Conservation (phyloP, 1,140 invertebrate genomes). For the Rhopalosiphum padi region DNA sequence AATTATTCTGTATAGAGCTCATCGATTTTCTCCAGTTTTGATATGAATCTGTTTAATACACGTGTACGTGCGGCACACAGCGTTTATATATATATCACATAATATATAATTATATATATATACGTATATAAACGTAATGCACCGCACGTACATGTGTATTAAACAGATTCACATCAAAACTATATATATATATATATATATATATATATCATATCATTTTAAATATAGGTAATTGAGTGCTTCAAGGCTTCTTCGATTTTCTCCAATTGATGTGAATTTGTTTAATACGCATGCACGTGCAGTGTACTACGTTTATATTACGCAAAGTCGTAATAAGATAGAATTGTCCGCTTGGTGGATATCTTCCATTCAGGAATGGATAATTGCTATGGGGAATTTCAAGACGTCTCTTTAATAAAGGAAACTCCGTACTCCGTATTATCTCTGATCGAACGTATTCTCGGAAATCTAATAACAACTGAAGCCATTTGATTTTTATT, state of each 20-base stretch:
- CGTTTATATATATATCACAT: no score
- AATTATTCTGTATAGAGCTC: no score
- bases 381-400: background rate
- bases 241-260: background rate
- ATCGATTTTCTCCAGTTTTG: no score
- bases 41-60: no score
- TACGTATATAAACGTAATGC: no score
- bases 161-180: no score
- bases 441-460: background rate
- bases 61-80: no score
- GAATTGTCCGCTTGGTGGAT: background rate
- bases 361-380: background rate
- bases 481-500: background rate
- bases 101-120: no score
- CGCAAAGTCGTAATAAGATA: background rate
- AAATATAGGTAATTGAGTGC: background rate
- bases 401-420: background rate
- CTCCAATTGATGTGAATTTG: no score
- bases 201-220: background rate
- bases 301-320: background rate
- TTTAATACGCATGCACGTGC: no score
- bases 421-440: background rate
- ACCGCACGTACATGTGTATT: no score
- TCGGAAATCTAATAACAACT: background rate
- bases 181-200: background rate